Base-by-base conservation (phyloP, 2,797 vertebrate species). In the Hydrocynus forskahlii region DNA sequence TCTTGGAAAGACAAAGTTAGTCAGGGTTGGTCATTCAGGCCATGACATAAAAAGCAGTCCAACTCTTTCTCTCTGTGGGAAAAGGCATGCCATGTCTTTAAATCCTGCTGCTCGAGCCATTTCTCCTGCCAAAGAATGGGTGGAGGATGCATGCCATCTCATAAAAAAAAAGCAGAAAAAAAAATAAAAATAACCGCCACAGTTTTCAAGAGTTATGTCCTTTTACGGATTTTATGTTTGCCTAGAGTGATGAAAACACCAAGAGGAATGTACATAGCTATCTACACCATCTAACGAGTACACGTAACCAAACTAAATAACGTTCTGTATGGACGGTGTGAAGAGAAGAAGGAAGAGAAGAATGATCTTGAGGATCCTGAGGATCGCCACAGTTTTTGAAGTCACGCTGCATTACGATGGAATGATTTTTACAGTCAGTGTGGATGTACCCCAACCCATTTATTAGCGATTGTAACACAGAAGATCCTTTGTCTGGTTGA, bases 201-300 rank as follows among this genome's bases (percentile, higher is more conserved):
- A 40, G 62, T 55, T 48, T 68, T 63, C 29, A 59, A 60, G 57
- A 83, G 71, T 77, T 78, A 76, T 76, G 64, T 59, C 75, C 75
- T 80, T 78, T 80, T 62, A 81, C 35, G 76, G 75, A 52, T 70
- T 79, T 77, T 81, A 73, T 75, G 74, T 75, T 64, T 75, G 52
- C 35, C 67, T 54, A 45, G 62, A 74, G 79, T 52, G 50, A 59
- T 68, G 52, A 59, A 69, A 86, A 76, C 78, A 75, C 43, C 19
- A 64, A 73, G 12, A 57, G 29, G 57, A 63, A 76, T 67, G 63
- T 70, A 48, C 63, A 76, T 23, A 88, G 88, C 82, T 91, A 88
- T 89, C 86, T 90, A 87, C 81, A 88, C 89, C 88, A 89, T 85
- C 87, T 86, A 87, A 85, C 85, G 74, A 64, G 83, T 57, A 67